Evolutionary conservation across 2,113 vertebrate genomes (phyloP).

Genomic region (Cyanoramphus novaezelandiae): DNA sequence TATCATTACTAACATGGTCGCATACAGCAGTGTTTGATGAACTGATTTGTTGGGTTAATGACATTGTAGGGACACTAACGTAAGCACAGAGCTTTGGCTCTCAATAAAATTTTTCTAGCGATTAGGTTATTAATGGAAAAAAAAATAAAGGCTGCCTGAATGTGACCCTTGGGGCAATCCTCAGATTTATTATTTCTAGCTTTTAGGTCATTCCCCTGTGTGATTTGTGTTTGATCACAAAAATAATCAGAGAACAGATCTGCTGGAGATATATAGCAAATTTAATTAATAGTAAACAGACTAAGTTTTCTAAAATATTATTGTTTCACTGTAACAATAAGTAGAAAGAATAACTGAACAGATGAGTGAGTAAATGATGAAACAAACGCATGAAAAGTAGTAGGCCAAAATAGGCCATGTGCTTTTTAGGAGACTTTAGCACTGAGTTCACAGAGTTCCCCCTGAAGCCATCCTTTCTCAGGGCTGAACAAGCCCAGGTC

Average conservation of each 20-base stretch:
- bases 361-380: background rate
- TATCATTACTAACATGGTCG: background rate
- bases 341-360: background rate
- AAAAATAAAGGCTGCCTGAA: constrained; percentile 8
- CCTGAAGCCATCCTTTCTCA: background rate
- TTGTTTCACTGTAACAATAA: background rate
- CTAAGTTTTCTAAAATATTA: background rate
- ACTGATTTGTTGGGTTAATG: constrained; percentile 6
- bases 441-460: background rate
- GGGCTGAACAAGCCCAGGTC: background rate
- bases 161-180: background rate
- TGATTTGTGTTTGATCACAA: constrained; percentile 8
- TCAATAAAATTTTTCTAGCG: background rate
- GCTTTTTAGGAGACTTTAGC: background rate
- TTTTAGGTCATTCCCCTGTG: background rate
- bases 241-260: constrained; percentile 14
- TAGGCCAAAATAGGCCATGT: background rate
- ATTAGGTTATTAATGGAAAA: constrained; percentile 32
- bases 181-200: constrained; percentile 27
- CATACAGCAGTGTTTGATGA: background rate
- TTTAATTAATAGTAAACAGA: constrained; percentile 18
- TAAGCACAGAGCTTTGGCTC: constrained; percentile 12
- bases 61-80: background rate
- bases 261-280: background rate
- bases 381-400: background rate